Evolutionary conservation across 64 coral and sea anemone genomes (phyloP).

Genomic region (Dendrophyllia cribrosa): DNA sequence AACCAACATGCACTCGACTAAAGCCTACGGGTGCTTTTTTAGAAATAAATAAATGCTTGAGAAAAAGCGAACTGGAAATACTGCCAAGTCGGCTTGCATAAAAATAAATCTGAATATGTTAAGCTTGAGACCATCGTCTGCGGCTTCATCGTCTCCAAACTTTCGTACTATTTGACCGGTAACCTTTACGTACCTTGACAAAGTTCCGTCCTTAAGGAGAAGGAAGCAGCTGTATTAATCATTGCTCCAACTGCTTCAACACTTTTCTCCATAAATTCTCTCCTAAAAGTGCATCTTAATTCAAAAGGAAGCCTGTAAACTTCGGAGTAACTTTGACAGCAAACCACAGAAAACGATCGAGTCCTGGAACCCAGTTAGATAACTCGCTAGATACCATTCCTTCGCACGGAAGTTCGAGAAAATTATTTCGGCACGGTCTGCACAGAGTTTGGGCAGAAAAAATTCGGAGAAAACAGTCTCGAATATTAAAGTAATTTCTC

Average conservation of each 20-base stretch:
- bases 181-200: conserved; percentile 7
- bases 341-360: not conserved
- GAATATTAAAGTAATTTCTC: too few relatives aligned
- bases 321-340: conserved; percentile 2
- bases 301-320: conserved; percentile 21
- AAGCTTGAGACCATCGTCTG: not conserved
- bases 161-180: not conserved
- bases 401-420: too few relatives aligned
- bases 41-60: not conserved
- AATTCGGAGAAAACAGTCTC: too few relatives aligned
- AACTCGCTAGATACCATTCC: not conserved
- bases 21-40: not conserved
- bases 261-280: conserved; percentile 19
- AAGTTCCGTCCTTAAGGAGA: conserved; percentile 17
- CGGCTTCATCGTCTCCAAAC: not conserved
- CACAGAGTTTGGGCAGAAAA: too few relatives aligned
- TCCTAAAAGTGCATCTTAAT: not conserved
- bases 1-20: not conserved
- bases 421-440: too few relatives aligned
- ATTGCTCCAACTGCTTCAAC: not conserved
- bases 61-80: not conserved
- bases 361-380: not conserved
- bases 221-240: not conserved
- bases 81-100: not conserved
- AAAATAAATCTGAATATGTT: not conserved